Conservation (phyloP, 92 coral and sea anemone genomes). For the Heteractis magnifica region DNA sequence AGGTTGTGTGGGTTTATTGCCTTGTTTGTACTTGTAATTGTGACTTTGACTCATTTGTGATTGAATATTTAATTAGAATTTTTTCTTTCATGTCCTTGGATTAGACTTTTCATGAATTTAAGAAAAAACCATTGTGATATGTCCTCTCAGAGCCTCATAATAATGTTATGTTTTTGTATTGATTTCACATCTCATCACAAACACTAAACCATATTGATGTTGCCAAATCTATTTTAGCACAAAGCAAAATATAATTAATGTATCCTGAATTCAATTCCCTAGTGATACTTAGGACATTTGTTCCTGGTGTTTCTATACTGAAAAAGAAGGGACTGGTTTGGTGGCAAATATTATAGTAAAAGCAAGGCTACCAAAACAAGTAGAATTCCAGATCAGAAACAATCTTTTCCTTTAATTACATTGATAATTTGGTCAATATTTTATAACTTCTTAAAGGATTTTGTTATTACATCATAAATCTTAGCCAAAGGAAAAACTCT, state of each 20-base stretch:
- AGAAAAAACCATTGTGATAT: not conserved
- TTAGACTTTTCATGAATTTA: not conserved
- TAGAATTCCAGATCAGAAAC: not conserved
- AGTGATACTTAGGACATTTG: slow-evolving; percentile 3
- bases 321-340: not conserved
- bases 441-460: not conserved
- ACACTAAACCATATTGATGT: not conserved
- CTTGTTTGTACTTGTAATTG: slow-evolving; percentile 39
- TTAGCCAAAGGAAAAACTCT: not conserved
- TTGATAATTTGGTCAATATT: slow-evolving; percentile 4
- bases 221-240: not conserved
- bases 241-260: slow-evolving; percentile 4
- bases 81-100: not conserved
- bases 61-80: slow-evolving; percentile 28
- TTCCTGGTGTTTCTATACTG: not conserved
- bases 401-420: not conserved
- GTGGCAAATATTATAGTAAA: not conserved
- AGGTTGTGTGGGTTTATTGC: slow-evolving; percentile 31
- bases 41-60: slow-evolving; percentile 23
- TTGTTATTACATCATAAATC: not conserved
- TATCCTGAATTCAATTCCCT: slow-evolving; percentile 12
- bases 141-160: not conserved
- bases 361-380: not conserved
- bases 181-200: not conserved
- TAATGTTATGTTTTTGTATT: not conserved